A percentile compares a stretch with the other conserved stretches of the same genome.
Conservation (phyloP, 2,113 vertebrate species). For the Etheostoma cragini region DNA sequence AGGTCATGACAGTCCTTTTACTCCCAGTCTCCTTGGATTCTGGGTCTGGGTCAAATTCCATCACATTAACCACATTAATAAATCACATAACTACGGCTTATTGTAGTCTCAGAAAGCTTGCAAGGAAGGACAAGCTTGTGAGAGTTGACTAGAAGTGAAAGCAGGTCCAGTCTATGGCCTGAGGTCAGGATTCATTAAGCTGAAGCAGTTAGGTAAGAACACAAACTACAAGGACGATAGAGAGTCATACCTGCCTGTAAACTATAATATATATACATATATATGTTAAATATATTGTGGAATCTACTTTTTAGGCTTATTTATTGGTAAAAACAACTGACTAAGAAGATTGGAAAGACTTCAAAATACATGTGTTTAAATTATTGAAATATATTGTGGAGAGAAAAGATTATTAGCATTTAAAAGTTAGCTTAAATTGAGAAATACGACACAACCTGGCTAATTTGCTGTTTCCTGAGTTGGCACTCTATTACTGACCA, state of each 20-base stretch:
- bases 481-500: neutral
- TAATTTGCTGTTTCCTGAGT: neutral
- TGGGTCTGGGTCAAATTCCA: conserved; percentile 27
- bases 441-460: neutral
- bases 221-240: neutral
- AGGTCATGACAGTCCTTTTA: neutral
- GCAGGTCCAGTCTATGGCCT: neutral
- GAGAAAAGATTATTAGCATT: neutral
- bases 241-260: neutral
- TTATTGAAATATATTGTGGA: neutral
- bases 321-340: neutral
- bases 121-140: neutral
- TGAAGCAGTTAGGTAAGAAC: neutral
- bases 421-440: neutral
- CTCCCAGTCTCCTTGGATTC: neutral
- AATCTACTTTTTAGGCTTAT: neutral
- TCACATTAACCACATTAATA: neutral
- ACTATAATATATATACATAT: too few species aligned
- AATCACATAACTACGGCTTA: neutral
- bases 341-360: rapidly evolving
- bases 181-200: neutral
- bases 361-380: neutral
- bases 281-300: neutral
- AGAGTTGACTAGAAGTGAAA: neutral
- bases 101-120: neutral